These are phyloP conservation scores for Propsilocerus akamusi DNA, from an alignment of 1,140 invertebrate species.

Conservation along the genomic window DNA sequence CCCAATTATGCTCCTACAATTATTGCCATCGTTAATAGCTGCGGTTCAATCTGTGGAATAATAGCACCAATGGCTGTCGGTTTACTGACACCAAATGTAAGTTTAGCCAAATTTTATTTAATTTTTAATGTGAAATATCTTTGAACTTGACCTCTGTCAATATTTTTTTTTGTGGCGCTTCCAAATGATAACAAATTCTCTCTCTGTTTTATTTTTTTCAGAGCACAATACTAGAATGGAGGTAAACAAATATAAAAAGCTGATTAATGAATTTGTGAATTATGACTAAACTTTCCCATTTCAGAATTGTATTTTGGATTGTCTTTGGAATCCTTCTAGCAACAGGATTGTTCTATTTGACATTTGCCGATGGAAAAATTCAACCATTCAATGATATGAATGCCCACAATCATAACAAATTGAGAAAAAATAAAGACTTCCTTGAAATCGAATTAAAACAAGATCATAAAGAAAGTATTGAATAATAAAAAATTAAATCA, in stretches of 20 bases:
- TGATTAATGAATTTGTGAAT: no score
- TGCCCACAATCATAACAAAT: not conserved
- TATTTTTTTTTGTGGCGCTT: no score
- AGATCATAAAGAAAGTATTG: not conserved
- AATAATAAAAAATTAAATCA: no score
- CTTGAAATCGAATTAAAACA: not conserved
- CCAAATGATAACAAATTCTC: no score
- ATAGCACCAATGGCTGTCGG: constrained; percentile 55
- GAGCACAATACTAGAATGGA: not conserved
- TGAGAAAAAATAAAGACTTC: not conserved
- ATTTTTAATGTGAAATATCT: no score
- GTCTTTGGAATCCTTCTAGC: constrained; percentile 25
- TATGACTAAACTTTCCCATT: constrained; percentile 22
- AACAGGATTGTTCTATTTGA: constrained; percentile 26
- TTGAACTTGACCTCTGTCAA: no score
- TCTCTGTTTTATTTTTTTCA: not conserved
- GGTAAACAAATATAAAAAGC: no score
- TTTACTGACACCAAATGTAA: constrained; percentile 49
- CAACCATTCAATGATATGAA: constrained; percentile 20
- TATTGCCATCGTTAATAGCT: not conserved
- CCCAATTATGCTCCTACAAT: constrained; percentile 3
- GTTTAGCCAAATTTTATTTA: no score
- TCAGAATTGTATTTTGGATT: constrained; percentile 36
- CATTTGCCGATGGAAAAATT: constrained; percentile 19
- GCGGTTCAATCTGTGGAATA: not conserved